phyloP scores from a whole-genome alignment of 2,888 invertebrate genomes.

The Cerastoderma edule region DNA sequence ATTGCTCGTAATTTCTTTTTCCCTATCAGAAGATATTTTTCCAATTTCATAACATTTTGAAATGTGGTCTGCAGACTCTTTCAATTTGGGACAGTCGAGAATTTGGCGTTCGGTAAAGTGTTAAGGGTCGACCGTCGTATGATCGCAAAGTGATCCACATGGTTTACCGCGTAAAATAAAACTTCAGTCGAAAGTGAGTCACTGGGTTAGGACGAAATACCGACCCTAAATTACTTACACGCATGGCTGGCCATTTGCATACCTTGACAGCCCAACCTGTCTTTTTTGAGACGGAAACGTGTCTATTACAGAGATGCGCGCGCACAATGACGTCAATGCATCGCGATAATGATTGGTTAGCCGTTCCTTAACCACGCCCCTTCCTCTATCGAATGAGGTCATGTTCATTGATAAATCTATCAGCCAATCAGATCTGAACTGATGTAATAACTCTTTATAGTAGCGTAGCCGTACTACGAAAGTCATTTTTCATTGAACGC shows the following conservation, averaged over 20 bases:
- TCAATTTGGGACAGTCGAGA: background rate
- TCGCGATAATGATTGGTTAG: background rate
- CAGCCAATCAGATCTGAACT: slow-evolving; percentile 40
- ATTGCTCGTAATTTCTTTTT: too few species aligned
- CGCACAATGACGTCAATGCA: slow-evolving; percentile 25
- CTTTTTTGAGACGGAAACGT: slow-evolving; percentile 10
- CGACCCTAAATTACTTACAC: slow-evolving; percentile 21
- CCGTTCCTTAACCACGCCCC: background rate
- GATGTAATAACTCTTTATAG: slow-evolving; percentile 41
- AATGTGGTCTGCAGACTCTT: background rate
- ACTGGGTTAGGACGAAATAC: slow-evolving; percentile 41
- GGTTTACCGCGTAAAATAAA: slow-evolving; percentile 10
- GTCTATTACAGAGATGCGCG: slow-evolving; percentile 18
- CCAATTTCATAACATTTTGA: background rate
- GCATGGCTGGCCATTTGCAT: background rate
- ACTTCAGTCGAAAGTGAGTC: slow-evolving; percentile 39
- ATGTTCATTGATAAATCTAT: slow-evolving; percentile 26
- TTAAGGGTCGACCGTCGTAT: background rate
- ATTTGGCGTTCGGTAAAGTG: background rate
- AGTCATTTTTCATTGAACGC: background rate
- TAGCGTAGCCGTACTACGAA: slow-evolving; percentile 15
- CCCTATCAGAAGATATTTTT: too few species aligned
- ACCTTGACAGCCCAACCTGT: slow-evolving; percentile 20
- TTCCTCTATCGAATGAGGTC: slow-evolving; percentile 7
- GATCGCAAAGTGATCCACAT: background rate